Base-by-base conservation (phyloP, 1,140 invertebrate genomes). In the Eurytemora carolleeae region DNA sequence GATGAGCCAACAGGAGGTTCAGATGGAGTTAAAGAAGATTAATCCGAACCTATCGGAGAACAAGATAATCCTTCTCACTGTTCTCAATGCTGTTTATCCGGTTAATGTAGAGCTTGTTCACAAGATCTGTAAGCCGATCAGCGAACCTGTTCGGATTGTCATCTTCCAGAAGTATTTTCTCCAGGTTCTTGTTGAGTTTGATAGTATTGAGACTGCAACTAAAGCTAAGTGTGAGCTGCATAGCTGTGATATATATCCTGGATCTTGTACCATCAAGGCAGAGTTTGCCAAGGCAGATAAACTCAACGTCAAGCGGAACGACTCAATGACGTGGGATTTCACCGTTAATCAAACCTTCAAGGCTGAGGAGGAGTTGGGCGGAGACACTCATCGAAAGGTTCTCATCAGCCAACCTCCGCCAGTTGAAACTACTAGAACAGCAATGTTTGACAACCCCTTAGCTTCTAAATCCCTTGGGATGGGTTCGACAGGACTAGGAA, bases 191-290 rank as follows among this genome's bases (percentile, higher is more conserved):
- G 76, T 80, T 52, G 79, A 80, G 26, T 77, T 79, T 72, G 77
- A 79, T 58, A 71, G 64, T 61, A 66, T 75, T 57, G 76, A 78
- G 24, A 67, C 70, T n/a, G 79, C 79, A 2, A 73, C 73, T 58
- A 67, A 71, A 61, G 77, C 76, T 12, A 77, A 78, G 64, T 68
- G 75, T 54, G 69, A 69, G 2, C 66, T 80, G 16, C 75, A 80
- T 69, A 78, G 78, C 31, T 77, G 76, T 44, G 79, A 80, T 66
- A 77, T 80, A 57, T 80, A 80, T 68, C 76, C 75, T 58, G 78
- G 76, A 1, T 80, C 79, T 64, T 80, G 78, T 67, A 80, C 77
- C 7, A 67, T 80, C 3, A 77, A 78, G 65, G 76, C 78, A 64
- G 78, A 80, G 66, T 80, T 71, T 69, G 77, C 77, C 0, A 79